Evolutionary conservation across 1,140 invertebrate species (phyloP).

Genomic region (Conus ventricosus): DNA sequence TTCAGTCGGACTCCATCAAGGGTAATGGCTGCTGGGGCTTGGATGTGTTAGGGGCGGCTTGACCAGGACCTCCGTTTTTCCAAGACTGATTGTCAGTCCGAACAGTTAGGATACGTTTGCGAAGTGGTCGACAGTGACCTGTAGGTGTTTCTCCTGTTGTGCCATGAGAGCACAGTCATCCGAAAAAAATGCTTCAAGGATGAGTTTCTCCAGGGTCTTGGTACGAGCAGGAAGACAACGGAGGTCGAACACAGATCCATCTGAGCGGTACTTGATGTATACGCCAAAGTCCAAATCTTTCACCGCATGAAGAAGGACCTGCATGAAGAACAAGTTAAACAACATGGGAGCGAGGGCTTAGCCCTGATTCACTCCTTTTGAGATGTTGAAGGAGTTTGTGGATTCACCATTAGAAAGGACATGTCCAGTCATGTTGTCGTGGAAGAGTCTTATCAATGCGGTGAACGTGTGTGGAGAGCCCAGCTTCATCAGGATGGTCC

Average conservation of each 20-base stretch:
- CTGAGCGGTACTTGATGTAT: background rate
- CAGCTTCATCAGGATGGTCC: conserved; percentile 46
- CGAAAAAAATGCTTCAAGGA: no score
- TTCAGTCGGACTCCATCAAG: background rate
- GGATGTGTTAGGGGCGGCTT: background rate
- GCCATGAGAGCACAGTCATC: background rate
- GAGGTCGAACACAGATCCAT: background rate
- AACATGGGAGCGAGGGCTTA: background rate
- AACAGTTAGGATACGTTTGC: background rate
- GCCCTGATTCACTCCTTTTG: conserved; percentile 40
- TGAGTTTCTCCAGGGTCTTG: no score
- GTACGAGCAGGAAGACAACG: no score
- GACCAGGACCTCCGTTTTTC: background rate
- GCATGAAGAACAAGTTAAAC: conserved; percentile 13
- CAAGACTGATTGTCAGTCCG: background rate
- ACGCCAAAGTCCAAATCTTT: conserved; percentile 16
- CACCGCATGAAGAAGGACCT: background rate
- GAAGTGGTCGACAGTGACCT: background rate
- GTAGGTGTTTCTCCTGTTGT: background rate
- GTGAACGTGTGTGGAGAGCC: conserved; percentile 42
- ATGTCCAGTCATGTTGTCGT: conserved; percentile 34
- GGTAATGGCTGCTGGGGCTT: background rate
- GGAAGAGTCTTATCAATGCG: conserved; percentile 28
- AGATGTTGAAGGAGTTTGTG: conserved; percentile 31
- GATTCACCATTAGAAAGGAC: conserved; percentile 33